A percentile compares a stretch with the other conserved stretches of the same genome.
These are phyloP conservation scores for Amyelois transitella DNA, from an alignment of 1,140 invertebrate species.

Conservation along the genomic window DNA sequence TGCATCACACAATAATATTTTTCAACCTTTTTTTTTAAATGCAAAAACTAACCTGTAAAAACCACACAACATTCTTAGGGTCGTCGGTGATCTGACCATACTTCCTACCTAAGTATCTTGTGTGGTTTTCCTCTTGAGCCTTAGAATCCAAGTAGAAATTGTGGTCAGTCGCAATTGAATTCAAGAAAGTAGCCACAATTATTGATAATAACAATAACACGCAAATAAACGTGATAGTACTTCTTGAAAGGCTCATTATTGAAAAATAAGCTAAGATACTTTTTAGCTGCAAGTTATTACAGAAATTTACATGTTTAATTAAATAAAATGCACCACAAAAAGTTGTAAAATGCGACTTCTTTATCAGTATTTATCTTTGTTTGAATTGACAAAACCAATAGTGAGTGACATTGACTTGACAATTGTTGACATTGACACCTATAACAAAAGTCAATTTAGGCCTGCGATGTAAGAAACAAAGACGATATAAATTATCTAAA, in stretches of 20 bases:
- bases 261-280: not conserved
- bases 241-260: slow-evolving; percentile 60
- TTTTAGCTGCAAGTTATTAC: not conserved
- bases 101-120: slow-evolving; percentile 53
- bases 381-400: not conserved
- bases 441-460: no score
- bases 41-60: slow-evolving; percentile 80
- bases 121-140: slow-evolving; percentile 41
- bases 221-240: slow-evolving; percentile 47
- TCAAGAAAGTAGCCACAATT: slow-evolving; percentile 64
- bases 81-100: slow-evolving; percentile 71
- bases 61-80: slow-evolving; percentile 81
- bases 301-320: not conserved
- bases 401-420: not conserved
- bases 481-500: no score
- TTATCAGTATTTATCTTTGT: not conserved
- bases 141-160: slow-evolving; percentile 50
- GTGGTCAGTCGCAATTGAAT: slow-evolving; percentile 62
- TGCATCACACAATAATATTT: no score
- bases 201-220: slow-evolving; percentile 55
- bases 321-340: not conserved
- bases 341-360: not conserved
- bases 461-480: no score
- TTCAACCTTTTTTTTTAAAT: not conserved
- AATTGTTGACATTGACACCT: not conserved